Evolutionary conservation across 2,797 vertebrate species (phyloP).

Genomic region (Bovichtus diacanthus): DNA sequence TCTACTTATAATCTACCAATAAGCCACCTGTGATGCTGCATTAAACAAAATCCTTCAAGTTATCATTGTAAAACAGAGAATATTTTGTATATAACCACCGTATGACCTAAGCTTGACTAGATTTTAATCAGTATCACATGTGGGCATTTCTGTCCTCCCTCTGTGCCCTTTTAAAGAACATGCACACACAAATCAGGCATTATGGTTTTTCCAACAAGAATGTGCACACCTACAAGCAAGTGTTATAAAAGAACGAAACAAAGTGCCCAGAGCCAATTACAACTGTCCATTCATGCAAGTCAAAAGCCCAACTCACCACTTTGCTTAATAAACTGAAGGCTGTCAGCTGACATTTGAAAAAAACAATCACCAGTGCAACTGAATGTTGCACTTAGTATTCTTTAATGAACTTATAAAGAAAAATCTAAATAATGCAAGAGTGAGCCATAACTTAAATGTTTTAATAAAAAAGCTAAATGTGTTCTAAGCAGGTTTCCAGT

Average conservation of each 20-base stretch:
- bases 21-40: background rate
- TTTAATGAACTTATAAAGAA: too few species aligned
- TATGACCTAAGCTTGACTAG: background rate
- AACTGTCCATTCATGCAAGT: background rate
- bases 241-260: background rate
- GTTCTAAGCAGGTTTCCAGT: background rate
- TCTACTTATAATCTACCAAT: slow-evolving; percentile 1
- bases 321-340: background rate
- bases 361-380: too few species aligned
- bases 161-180: background rate
- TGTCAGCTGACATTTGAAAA: background rate
- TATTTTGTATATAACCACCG: background rate
- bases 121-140: background rate
- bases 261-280: background rate
- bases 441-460: too few species aligned
- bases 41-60: background rate
- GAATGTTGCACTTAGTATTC: too few species aligned
- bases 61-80: background rate
- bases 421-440: too few species aligned
- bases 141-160: background rate
- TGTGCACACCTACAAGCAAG: background rate
- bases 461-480: too few species aligned
- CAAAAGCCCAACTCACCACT: background rate
- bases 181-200: background rate
- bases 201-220: background rate